phyloP scores from a whole-genome alignment of 2,113 vertebrate genomes.

The Grallaria varia region DNA sequence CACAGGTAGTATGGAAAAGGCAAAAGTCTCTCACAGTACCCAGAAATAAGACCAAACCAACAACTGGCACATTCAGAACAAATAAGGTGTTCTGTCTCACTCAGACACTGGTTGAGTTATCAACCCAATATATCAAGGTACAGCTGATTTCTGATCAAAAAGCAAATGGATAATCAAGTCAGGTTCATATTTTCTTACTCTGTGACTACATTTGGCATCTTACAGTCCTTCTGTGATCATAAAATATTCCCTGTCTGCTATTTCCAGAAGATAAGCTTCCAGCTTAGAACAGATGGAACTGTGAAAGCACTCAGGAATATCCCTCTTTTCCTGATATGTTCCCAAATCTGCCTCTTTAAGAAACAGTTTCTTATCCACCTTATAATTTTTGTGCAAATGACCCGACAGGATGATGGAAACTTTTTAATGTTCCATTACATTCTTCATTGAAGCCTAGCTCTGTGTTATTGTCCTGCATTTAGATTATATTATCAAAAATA shows the following conservation, averaged over 20 bases:
- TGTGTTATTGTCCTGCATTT: neutral
- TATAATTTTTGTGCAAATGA: neutral
- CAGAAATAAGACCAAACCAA: neutral
- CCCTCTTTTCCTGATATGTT: neutral
- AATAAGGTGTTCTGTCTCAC: neutral
- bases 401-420: neutral
- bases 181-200: neutral
- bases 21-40: neutral
- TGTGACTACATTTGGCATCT: neutral
- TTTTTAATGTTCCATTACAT: neutral
- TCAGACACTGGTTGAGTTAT: neutral
- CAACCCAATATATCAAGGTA: neutral
- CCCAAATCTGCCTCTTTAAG: neutral
- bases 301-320: neutral
- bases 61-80: neutral
- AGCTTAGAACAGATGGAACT: neutral
- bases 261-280: neutral
- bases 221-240: neutral
- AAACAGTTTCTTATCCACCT: neutral
- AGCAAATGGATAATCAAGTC: neutral
- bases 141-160: neutral
- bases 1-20: neutral
- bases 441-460: neutral
- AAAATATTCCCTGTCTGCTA: neutral
- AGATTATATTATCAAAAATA: neutral